Conservation (phyloP, 2,888 invertebrate species). For the Tuberolachnus salignus region DNA sequence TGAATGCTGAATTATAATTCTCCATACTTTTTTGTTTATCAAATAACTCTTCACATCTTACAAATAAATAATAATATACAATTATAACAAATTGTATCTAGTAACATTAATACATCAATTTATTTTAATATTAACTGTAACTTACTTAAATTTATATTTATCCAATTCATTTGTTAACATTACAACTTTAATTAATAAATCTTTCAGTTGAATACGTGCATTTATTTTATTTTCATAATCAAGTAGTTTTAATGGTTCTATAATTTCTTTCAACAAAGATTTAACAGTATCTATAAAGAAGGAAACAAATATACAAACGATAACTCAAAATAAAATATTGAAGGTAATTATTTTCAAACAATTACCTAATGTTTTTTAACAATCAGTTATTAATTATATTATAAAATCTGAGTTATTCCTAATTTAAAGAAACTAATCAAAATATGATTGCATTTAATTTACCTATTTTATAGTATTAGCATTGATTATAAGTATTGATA, state of each 20-base stretch:
- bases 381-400: too few species aligned
- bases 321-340: too few species aligned
- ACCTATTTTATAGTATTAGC: too few species aligned
- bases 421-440: too few species aligned
- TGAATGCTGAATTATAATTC: constrained; percentile 20
- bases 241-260: constrained; percentile 29
- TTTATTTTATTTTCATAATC: constrained; percentile 36
- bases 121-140: constrained; percentile 1
- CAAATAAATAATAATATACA: constrained; percentile 5
- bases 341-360: too few species aligned
- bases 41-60: constrained; percentile 43
- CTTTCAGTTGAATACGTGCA: constrained; percentile 15
- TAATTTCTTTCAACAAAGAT: constrained; percentile 25
- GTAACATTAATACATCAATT: neutral
- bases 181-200: constrained; percentile 26
- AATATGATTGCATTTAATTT: too few species aligned
- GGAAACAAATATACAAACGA: neutral
- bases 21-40: constrained; percentile 14
- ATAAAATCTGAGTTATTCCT: too few species aligned
- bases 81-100: neutral
- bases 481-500: too few species aligned
- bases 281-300: constrained; percentile 8
- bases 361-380: too few species aligned
- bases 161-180: constrained; percentile 41
- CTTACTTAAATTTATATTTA: constrained; percentile 29